Percentiles rank a stretch among this genome's conserved stretches.
Evolutionary conservation across 2,113 vertebrate species (phyloP).

Genomic region (Centropristis striata): DNA sequence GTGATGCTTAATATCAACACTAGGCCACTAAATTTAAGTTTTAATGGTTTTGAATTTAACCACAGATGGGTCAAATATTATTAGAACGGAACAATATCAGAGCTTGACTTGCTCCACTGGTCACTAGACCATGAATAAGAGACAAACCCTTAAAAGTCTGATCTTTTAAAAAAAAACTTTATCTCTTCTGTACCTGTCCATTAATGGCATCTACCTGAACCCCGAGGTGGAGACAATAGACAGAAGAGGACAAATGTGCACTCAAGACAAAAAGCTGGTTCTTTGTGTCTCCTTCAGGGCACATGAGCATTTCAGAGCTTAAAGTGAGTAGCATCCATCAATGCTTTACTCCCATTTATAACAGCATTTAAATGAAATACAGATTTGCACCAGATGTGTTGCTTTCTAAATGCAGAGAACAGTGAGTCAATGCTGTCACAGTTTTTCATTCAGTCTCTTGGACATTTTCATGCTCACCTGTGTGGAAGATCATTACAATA

Average conservation of each 20-base stretch:
- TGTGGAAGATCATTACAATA: background rate
- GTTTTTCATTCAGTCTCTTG: background rate
- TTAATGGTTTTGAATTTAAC: background rate
- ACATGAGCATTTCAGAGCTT: background rate
- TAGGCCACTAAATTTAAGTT: background rate
- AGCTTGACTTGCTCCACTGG: background rate
- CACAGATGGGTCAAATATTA: too few relatives aligned
- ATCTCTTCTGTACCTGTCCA: constrained; percentile 18
- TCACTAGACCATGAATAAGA: background rate
- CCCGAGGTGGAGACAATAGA: constrained; percentile 14
- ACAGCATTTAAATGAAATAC: background rate
- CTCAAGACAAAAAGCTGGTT: constrained; percentile 40
- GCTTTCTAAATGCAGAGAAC: background rate
- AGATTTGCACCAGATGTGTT: background rate
- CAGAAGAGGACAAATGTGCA: constrained; percentile 23
- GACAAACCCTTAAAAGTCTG: constrained; percentile 12
- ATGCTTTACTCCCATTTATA: background rate
- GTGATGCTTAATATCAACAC: background rate
- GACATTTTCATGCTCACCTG: background rate
- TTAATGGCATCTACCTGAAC: constrained; percentile 40
- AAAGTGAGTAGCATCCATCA: constrained; percentile 5
- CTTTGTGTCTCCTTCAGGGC: constrained; percentile 28
- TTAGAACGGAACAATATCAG: background rate
- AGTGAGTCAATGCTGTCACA: background rate
- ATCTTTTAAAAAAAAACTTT: background rate